Evolutionary conservation across 1,140 invertebrate genomes (phyloP).

Genomic region (Psilanteris sp.): DNA sequence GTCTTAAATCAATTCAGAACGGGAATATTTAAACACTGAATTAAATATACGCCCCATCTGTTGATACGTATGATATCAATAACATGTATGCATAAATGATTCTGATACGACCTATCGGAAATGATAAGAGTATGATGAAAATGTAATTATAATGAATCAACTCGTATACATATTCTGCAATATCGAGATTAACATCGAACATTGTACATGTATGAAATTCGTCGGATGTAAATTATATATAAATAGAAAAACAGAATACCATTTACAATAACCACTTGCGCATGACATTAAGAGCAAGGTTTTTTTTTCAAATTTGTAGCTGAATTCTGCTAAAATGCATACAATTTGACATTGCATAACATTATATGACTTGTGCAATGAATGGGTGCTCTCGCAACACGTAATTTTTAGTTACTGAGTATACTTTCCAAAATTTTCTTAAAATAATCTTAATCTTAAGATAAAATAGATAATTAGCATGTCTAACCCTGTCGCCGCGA

Average conservation of each 20-base stretch:
- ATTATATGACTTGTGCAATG: too few relatives aligned
- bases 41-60: conserved; percentile 38
- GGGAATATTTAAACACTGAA: conserved; percentile 41
- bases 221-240: conserved; percentile 24
- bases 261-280: conserved; percentile 12
- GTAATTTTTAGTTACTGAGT: too few relatives aligned
- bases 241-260: not conserved
- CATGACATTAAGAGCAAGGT: too few relatives aligned
- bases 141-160: conserved; percentile 62
- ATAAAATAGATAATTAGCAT: too few relatives aligned
- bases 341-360: too few relatives aligned
- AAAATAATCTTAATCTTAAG: too few relatives aligned
- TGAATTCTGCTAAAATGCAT: too few relatives aligned
- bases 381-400: too few relatives aligned
- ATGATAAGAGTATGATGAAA: conserved; percentile 57
- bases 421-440: too few relatives aligned
- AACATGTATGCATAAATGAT: conserved; percentile 58
- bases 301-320: too few relatives aligned
- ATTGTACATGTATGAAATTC: conserved; percentile 46
- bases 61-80: conserved; percentile 52
- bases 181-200: conserved; percentile 51
- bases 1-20: conserved; percentile 46
- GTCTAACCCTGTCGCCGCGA: too few relatives aligned
- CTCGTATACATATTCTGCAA: conserved; percentile 46
- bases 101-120: conserved; percentile 48